Conservation (phyloP, 2,888 invertebrate species). For the Corbicula japonica region DNA sequence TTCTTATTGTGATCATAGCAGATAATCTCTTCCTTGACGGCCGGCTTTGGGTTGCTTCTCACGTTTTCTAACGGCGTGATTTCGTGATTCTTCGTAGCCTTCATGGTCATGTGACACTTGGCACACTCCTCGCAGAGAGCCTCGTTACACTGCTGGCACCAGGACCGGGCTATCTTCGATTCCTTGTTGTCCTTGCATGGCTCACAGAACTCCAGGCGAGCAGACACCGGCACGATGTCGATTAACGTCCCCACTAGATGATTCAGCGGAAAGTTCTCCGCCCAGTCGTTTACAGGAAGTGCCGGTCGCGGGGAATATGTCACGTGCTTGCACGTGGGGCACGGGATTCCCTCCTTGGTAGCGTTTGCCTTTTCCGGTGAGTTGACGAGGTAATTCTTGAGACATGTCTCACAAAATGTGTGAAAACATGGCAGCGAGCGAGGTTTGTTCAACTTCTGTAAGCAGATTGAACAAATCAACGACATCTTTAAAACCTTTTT, state of each 20-base stretch:
- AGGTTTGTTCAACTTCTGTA: constrained; percentile 61
- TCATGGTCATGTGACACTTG: constrained; percentile 68
- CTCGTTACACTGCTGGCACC: constrained; percentile 70
- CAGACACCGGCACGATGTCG: constrained; percentile 61
- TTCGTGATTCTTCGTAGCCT: constrained; percentile 67
- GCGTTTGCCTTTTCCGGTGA: constrained; percentile 60
- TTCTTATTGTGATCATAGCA: constrained; percentile 64
- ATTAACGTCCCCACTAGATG: constrained; percentile 67
- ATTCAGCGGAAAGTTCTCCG: constrained; percentile 68
- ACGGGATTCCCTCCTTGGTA: constrained; percentile 64
- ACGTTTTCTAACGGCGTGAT: constrained; percentile 64
- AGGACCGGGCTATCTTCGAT: constrained; percentile 63
- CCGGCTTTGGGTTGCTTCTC: constrained; percentile 64
- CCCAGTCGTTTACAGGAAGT: constrained; percentile 60
- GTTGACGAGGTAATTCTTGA: constrained; percentile 59
- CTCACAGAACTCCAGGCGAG: constrained; percentile 65
- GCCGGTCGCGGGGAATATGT: constrained; percentile 58
- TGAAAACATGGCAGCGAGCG: constrained; percentile 64
- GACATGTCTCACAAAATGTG: constrained; percentile 65
- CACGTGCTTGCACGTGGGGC: constrained; percentile 63
- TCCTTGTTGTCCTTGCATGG: constrained; percentile 65
- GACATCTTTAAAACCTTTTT: constrained; percentile 65
- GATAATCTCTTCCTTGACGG: constrained; percentile 59
- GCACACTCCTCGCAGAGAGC: constrained; percentile 68
- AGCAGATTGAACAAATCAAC: constrained; percentile 65